Evolutionary conservation across 2,797 vertebrate genomes (phyloP), one percentile per base, ranked within the genome.

Genomic region (Microctenopoma stevenorrisi): DNA sequence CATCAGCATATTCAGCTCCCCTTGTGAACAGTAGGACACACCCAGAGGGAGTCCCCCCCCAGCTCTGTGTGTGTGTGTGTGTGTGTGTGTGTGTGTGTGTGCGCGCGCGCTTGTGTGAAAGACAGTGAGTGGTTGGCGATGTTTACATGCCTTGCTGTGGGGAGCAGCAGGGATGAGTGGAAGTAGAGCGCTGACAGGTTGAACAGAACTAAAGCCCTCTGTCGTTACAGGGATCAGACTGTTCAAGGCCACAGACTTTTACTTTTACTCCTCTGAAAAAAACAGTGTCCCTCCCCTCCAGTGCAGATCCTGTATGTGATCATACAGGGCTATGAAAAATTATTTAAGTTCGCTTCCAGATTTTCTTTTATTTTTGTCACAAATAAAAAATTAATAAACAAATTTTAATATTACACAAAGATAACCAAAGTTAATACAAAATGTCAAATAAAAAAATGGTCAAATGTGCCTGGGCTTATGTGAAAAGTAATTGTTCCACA

Each of bases 211-310:
- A 86, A 90, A 91, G 80, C 87, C 81, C 84, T 78, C 82, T 88
- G 89, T 91, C 88, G 85, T 88, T 89, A 89, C 83, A 78, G 69
- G 84, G 87, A 86, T 92, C 88, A 90, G 87, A 84, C 78, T 77
- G 66, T 81, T 84, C 85, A 89, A 91, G 86, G 89, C 84, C 84
- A 68, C 64, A 74, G 80, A 76, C 87, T 85, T 76, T 90, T 72
- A 79, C 81, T 90, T 87, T 74, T 64, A 72, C 73, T 77, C 79
- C 81, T 70, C 76, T 76, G 59, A 48, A 60, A 76, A 79, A 74
- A 82, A 76, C 63, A 35, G 72, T 44, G 49, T 0, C 4, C 60
- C 65, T 69, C 26, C 64, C 37, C 6, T 69, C 74, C 74, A 55
- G 43, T 46, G n/a, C 43, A 61, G 44, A 40, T 47, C 16, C 43